Conservation (phyloP, 1,140 invertebrate genomes). For the Drosophila leontia region DNA sequence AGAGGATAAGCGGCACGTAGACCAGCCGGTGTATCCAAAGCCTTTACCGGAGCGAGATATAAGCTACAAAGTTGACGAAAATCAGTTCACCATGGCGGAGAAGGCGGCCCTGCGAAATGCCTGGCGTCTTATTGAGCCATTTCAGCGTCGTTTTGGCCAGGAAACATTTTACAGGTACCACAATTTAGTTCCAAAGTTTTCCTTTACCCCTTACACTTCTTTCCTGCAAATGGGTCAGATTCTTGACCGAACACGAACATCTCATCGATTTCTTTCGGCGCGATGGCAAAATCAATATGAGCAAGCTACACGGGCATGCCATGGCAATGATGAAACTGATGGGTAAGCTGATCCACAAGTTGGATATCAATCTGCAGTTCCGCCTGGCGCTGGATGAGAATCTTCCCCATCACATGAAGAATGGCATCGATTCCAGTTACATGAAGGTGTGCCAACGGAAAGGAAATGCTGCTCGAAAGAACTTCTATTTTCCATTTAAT, state of each 20-base stretch:
- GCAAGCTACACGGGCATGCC: slow-evolving; percentile 30
- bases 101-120: slow-evolving; percentile 47
- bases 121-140: slow-evolving; percentile 50
- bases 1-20: slow-evolving; percentile 1
- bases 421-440: slow-evolving; percentile 16
- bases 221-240: not conserved
- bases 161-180: slow-evolving; percentile 41
- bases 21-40: slow-evolving; percentile 37
- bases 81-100: slow-evolving; percentile 32
- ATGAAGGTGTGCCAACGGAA: slow-evolving; percentile 21
- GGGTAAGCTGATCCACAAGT: slow-evolving; percentile 14
- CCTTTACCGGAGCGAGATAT: slow-evolving; percentile 24
- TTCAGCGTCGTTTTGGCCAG: slow-evolving; percentile 47
- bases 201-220: not conserved
- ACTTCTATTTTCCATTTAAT: not conserved
- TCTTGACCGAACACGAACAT: slow-evolving; percentile 28
- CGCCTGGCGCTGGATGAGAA: slow-evolving; percentile 41
- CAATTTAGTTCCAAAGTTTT: not conserved
- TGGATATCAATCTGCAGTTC: slow-evolving; percentile 34
- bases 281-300: slow-evolving; percentile 22
- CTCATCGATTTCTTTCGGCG: slow-evolving; percentile 33
- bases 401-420: slow-evolving; percentile 35
- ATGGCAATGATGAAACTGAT: slow-evolving; percentile 45
- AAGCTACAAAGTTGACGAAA: slow-evolving; percentile 25
- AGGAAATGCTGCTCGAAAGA: not conserved